Conservation (phyloP, 2,113 vertebrate genomes). For the Egretta garzetta region DNA sequence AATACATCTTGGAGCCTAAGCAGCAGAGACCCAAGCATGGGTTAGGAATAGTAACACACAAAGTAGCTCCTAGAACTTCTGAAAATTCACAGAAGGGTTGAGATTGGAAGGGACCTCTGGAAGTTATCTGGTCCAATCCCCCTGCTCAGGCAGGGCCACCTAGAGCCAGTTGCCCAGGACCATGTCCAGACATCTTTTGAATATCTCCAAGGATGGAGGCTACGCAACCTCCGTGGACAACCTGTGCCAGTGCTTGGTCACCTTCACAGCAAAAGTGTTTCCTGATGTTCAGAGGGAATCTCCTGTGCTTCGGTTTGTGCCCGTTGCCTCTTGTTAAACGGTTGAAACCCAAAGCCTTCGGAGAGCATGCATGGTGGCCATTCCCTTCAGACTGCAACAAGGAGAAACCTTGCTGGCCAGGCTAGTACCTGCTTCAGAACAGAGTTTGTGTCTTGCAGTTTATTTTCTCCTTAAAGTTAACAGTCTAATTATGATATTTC, state of each 20-base stretch:
- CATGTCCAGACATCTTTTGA: not conserved
- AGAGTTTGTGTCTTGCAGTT: not conserved
- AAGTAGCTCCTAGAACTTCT: not conserved
- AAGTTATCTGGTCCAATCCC: not conserved
- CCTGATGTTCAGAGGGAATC: not conserved
- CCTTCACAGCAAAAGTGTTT: not conserved
- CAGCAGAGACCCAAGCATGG: not conserved
- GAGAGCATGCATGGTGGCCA: rapidly evolving
- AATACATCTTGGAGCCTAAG: not conserved
- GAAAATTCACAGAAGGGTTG: not conserved
- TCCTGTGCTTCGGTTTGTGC: not conserved
- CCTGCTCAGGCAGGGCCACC: not conserved
- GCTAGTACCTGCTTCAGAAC: not conserved
- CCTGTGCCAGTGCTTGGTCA: not conserved
- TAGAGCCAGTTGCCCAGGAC: not conserved
- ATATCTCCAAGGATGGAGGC: not conserved
- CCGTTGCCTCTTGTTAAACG: not conserved
- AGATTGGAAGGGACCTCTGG: not conserved
- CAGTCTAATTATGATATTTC: not conserved
- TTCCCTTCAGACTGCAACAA: not conserved
- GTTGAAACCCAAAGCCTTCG: not conserved
- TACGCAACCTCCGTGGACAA: not conserved
- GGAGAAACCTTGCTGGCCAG: not conserved
- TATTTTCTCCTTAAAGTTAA: not conserved
- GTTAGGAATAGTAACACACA: not conserved